Evolutionary conservation across 2,888 invertebrate genomes (phyloP).

Genomic region (Leptothorax acervorum): DNA sequence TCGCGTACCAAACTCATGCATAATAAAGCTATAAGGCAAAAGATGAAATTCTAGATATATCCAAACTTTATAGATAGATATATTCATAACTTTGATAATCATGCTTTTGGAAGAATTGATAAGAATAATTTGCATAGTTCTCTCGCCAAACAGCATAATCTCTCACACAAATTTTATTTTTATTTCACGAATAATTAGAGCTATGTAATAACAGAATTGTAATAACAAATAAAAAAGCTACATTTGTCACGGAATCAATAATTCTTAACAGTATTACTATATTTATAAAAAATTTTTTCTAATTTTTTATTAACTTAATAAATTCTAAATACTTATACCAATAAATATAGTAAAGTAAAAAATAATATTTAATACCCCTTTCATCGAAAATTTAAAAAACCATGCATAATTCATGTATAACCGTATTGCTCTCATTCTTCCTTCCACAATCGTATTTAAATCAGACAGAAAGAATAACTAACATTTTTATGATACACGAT

Average conservation of each 20-base stretch:
- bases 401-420: constrained; percentile 1
- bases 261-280: not conserved
- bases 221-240: not conserved
- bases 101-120: not conserved
- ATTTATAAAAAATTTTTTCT: not conserved
- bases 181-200: not conserved
- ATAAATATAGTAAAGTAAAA: not conserved
- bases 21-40: not conserved
- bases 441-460: not conserved
- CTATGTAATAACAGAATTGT: not conserved
- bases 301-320: not conserved
- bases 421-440: not conserved
- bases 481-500: not conserved
- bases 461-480: not conserved
- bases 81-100: not conserved
- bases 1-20: constrained; percentile 3
- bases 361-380: not conserved
- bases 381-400: not conserved
- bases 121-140: not conserved
- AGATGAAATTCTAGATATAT: not conserved
- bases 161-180: not conserved
- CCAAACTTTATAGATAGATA: not conserved
- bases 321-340: not conserved
- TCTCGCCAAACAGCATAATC: not conserved
- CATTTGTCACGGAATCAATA: not conserved